Evolutionary conservation across 2,888 invertebrate genomes (phyloP).

Genomic region (Zelleria hepariella): DNA sequence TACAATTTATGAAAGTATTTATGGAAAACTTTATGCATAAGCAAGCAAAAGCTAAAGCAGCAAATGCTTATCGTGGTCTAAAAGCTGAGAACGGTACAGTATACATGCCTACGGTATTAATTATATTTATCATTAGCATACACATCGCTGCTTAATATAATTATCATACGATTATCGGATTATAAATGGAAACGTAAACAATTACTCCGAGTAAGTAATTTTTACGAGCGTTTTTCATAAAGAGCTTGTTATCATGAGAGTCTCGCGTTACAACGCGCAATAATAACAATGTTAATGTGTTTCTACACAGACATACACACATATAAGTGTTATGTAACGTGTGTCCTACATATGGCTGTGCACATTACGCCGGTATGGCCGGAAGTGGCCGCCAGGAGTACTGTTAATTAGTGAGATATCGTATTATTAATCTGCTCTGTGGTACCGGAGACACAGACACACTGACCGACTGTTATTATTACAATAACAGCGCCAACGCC

Average conservation of each 20-base stretch:
- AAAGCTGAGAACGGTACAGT: no score
- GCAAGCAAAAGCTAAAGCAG: no score
- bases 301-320: neutral
- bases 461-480: neutral
- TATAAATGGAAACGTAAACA: neutral
- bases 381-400: neutral
- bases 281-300: neutral
- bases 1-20: no score
- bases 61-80: no score
- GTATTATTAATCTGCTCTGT: no score
- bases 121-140: neutral
- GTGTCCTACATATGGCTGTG: neutral
- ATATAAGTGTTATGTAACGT: neutral
- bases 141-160: neutral
- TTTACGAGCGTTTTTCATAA: neutral
- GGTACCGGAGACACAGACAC: neutral
- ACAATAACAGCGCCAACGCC: neutral
- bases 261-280: neutral
- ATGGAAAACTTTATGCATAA: no score
- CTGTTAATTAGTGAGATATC: neutral
- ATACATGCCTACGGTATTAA: no score
- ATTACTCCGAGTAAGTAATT: neutral
- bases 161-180: neutral
- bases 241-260: neutral
- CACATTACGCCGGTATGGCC: neutral